Evolutionary conservation across 2,888 invertebrate species (phyloP).

Genomic region (Aromia moschata): DNA sequence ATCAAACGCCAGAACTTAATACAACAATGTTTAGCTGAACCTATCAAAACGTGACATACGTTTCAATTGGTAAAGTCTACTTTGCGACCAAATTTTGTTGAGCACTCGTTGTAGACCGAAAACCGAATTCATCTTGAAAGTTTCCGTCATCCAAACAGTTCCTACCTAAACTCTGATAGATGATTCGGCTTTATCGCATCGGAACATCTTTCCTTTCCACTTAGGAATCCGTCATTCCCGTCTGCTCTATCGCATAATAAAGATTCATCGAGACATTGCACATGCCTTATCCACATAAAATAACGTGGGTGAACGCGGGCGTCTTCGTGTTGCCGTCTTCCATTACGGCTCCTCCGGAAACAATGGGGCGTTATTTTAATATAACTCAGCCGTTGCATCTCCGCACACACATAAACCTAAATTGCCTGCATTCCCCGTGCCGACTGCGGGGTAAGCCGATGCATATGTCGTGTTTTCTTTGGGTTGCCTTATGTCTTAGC

Average conservation of each 20-base stretch:
- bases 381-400: background rate
- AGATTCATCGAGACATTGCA: background rate
- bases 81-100: too few species aligned
- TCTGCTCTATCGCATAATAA: background rate
- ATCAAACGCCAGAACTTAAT: too few species aligned
- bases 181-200: background rate
- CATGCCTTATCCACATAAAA: background rate
- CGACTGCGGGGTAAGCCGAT: too few species aligned
- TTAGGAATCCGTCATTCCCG: background rate
- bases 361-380: background rate
- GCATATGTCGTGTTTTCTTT: background rate
- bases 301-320: background rate
- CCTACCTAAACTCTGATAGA: too few species aligned
- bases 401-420: background rate
- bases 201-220: background rate
- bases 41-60: too few species aligned
- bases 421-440: background rate
- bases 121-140: too few species aligned
- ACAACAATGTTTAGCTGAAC: too few species aligned
- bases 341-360: background rate
- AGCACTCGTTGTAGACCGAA: too few species aligned
- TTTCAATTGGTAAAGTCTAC: too few species aligned
- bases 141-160: too few species aligned
- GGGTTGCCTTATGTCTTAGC: background rate
- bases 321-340: background rate